Evolutionary conservation across 2,113 vertebrate genomes (phyloP), one percentile per base, ranked within the genome.

Genomic region (Pleuronectes platessa): DNA sequence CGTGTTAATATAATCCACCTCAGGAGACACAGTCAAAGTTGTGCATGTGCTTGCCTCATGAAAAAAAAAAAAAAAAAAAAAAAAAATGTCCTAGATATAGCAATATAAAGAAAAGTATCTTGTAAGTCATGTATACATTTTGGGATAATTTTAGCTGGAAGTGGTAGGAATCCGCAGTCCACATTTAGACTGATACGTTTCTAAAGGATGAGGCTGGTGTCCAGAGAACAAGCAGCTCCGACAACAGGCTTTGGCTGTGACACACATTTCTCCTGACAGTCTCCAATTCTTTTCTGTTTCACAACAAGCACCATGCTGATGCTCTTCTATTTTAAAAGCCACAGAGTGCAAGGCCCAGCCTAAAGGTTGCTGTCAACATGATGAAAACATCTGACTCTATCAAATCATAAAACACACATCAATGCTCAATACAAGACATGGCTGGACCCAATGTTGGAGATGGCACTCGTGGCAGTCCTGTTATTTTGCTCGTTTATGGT

Each of bases 241-340:
- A 73, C 73, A 79, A 67, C 54, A 55, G 81, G 68, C 65, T 76
- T 17, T 14, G 53, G 66, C 79, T 68, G 35, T 23, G 61, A 61
- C 66, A 71, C 72, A 68, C 68, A 47, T 51, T 79, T 73, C 56
- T 74, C 72, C 51, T 61, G 59, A 79, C 68, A 61, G 37, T 60
- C 75, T 79, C 58, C 42, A 61, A 37, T 72, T 78, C 60, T 71
- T 79, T 87, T 81, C 67, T 71, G 49, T 35, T 69, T 20, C 17
- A 85, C 71, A 83, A 78, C 80, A 85, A 83, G 59, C 60, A 61
- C 51, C 13, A 31, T 71, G 64, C 66, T 67, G 68, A 80, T 77
- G 71, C 13, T 45, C 23, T 47, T 79, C 64, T 79, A 42, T 79
- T 88, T 88, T 78, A 51, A 49, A 85, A 72, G 79, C 81, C 82